phyloP scores from a whole-genome alignment of 2,888 invertebrate genomes.

The Nematopogon swammerdamellus region DNA sequence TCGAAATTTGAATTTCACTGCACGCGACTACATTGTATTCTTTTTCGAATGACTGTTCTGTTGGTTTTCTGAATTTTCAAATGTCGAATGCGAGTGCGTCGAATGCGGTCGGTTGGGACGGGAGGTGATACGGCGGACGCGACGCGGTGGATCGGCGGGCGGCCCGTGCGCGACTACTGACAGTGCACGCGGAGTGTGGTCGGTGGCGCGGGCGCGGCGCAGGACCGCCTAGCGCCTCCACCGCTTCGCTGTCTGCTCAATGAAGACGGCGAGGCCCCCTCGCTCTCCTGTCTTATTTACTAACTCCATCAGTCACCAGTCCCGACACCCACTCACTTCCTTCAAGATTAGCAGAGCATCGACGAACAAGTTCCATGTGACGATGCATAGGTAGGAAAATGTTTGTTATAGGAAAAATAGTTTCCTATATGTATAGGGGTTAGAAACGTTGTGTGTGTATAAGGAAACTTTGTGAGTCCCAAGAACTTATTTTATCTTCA shows the following conservation, averaged over 20 bases:
- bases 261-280: background rate
- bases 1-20: background rate
- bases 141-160: conserved; percentile 17
- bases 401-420: no score
- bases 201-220: conserved; percentile 30
- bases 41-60: background rate
- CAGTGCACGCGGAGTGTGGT: no score
- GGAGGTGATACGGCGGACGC: conserved; percentile 5
- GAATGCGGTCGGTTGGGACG: background rate
- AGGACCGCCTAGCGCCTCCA: conserved; percentile 34
- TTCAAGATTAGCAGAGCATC: no score
- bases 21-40: background rate
- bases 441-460: no score
- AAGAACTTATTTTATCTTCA: no score
- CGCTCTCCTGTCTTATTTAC: no score
- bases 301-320: no score
- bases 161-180: conserved; percentile 16
- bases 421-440: no score
- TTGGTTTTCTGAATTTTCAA: background rate
- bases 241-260: conserved; percentile 5
- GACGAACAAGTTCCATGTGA: no score
- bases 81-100: background rate
- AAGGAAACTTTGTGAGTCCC: no score
- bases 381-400: no score
- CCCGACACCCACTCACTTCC: no score